phyloP scores from a whole-genome alignment of 2,797 vertebrate genomes.

The Microctenopoma lineatum region DNA sequence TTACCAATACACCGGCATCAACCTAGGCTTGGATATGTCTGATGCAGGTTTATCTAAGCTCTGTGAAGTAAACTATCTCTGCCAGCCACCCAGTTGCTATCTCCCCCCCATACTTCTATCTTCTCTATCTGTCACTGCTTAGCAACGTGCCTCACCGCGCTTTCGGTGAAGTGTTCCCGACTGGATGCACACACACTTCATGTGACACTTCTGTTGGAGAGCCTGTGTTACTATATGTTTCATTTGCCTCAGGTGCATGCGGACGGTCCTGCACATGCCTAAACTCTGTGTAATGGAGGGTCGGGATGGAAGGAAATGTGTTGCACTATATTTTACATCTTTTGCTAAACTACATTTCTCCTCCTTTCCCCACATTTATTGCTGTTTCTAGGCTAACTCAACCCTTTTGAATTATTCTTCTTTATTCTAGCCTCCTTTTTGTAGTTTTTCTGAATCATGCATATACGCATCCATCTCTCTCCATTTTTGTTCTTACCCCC shows the following conservation, averaged over 20 bases:
- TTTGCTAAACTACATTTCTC: background rate
- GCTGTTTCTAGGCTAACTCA: background rate
- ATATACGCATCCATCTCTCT: constrained; percentile 8
- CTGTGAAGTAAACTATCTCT: constrained; percentile 38
- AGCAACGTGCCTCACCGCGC: constrained; percentile 49
- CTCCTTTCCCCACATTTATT: background rate
- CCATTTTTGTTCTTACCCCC: background rate
- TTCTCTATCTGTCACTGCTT: constrained; percentile 51
- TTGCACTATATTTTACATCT: too few relatives aligned
- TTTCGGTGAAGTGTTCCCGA: constrained; percentile 19
- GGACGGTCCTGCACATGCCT: background rate
- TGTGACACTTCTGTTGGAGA: constrained; percentile 20
- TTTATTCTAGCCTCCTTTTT: background rate
- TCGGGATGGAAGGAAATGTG: background rate
- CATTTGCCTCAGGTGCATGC: constrained; percentile 13
- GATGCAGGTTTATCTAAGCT: constrained; percentile 1
- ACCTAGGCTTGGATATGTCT: constrained; percentile 8
- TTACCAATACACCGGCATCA: too few relatives aligned
- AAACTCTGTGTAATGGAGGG: background rate
- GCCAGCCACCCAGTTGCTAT: constrained; percentile 16
- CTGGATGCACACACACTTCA: constrained; percentile 10
- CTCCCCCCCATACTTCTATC: constrained; percentile 20
- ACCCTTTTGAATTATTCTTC: background rate
- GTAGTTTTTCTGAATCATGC: constrained; percentile 4
- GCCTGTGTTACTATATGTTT: background rate